These are phyloP conservation scores for Lutjanus argentimaculatus DNA, from an alignment of 2,797 vertebrate species.

Conservation along the genomic window DNA sequence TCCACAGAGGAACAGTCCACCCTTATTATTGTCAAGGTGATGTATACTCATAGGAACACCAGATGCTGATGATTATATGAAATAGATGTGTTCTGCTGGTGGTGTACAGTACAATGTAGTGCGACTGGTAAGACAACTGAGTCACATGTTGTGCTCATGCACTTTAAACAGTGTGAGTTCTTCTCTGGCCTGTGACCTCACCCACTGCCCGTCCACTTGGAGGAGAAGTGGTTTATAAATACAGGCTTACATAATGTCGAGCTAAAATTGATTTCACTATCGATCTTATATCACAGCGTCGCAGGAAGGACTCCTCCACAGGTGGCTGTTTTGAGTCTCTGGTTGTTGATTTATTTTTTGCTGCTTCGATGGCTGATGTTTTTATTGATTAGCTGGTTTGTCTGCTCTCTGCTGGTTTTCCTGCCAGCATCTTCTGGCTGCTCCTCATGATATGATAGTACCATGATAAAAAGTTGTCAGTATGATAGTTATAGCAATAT, in stretches of 20 bases:
- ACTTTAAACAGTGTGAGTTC: conserved; percentile 32
- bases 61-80: conserved; percentile 56
- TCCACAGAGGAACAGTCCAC: conserved; percentile 32
- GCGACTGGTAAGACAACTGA: conserved; percentile 30
- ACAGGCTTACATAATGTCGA: conserved; percentile 24
- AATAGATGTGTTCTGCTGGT: conserved; percentile 24
- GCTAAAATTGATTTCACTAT: conserved; percentile 44
- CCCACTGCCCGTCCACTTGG: conserved; percentile 8
- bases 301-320: conserved; percentile 29
- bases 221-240: conserved; percentile 23
- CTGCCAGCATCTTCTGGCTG: conserved; percentile 15
- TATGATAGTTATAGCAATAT: too few species aligned
- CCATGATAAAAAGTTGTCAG: too few species aligned
- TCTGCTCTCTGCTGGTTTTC: conserved; percentile 44
- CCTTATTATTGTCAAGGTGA: conserved; percentile 67
- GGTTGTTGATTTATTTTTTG: conserved; percentile 52
- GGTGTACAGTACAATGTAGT: neutral
- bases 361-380: conserved; percentile 39
- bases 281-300: conserved; percentile 44
- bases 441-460: neutral
- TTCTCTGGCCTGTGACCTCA: conserved; percentile 35
- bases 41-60: conserved; percentile 32
- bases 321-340: conserved; percentile 37
- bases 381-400: conserved; percentile 58
- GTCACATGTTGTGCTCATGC: conserved; percentile 34